Evolutionary conservation across 2,797 vertebrate species (phyloP), one percentile per base, ranked within the genome.

Genomic region (Bovichtus diacanthus): DNA sequence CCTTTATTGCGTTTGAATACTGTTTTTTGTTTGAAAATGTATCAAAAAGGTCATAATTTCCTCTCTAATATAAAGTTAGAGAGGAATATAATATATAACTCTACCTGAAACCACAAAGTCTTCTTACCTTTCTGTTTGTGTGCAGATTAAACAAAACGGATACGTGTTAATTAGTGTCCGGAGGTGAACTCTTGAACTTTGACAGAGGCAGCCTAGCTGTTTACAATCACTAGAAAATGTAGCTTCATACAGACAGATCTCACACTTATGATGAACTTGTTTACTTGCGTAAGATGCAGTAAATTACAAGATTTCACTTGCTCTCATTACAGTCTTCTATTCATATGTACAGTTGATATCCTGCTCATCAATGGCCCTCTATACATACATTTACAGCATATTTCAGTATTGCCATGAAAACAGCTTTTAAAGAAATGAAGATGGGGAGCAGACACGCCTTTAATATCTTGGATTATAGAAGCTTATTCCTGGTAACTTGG

Each of bases 401-500:
- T 21, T 71, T 61, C 16, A 70, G 3, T n/a, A 65, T 55, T 72
- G 21, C 58, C 36, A 53, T 68, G 53, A 61, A 72, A 74, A 81
- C 53, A 3, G 34, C 50, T 74, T 66, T 53, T 61, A 59, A 77
- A 64, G 38, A 51, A 51, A 59, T 9, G 11, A 21, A 34, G 23
- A 79, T 31, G 25, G 74, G n/a, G 54, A 71, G 44, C 59, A 64
- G 51, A 60, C 34, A 31, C 74, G 38, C 23, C 34, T 56, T 80
- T 69, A 74, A 80, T 78, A 75, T 72, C 44, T 49, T 78, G 53
- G 31, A 80, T 64, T 71, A 76, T 47, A 53, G 44, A 78, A 44
- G 46, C 25, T 63, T 70, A 82, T 86, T 64, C 60, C 18, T 68
- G 34, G 39, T 38, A 46, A 15, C 15, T 25, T 63, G 81, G 49